Percentiles rank a stretch among this genome's conserved stretches.
Evolutionary conservation across 2,113 vertebrate species (phyloP).

Genomic region (Corapipo altera): DNA sequence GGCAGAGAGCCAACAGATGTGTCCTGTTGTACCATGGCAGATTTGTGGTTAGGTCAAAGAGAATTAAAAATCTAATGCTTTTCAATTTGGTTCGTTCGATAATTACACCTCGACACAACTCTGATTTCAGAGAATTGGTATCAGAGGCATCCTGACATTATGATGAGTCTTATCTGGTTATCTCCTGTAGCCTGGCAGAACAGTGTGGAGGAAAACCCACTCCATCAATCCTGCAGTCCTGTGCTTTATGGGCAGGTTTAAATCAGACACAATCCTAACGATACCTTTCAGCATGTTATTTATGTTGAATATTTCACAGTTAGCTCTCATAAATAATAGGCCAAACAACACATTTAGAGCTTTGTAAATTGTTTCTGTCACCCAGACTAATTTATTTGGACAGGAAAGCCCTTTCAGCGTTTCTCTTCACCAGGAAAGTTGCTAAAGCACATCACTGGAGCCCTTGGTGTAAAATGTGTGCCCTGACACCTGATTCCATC

Average conservation of each 20-base stretch:
- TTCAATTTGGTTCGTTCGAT: not conserved
- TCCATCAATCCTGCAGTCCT: not conserved
- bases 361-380: not conserved
- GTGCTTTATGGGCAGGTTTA: not conserved
- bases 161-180: not conserved
- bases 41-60: not conserved
- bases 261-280: not conserved
- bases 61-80: not conserved
- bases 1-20: not conserved
- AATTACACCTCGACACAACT: not conserved
- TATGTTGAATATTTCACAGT: not conserved
- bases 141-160: not conserved
- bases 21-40: not conserved
- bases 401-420: not conserved
- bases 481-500: not conserved
- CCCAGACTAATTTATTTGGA: slow-evolving; percentile 11
- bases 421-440: not conserved
- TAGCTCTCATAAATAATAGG: not conserved
- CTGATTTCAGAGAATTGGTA: not conserved
- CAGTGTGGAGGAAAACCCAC: not conserved
- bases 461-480: not conserved
- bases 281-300: not conserved
- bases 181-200: not conserved
- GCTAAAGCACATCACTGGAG: not conserved
- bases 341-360: not conserved